phyloP scores from a whole-genome alignment of 1,140 invertebrate species.

The Triops longicaudatus region DNA sequence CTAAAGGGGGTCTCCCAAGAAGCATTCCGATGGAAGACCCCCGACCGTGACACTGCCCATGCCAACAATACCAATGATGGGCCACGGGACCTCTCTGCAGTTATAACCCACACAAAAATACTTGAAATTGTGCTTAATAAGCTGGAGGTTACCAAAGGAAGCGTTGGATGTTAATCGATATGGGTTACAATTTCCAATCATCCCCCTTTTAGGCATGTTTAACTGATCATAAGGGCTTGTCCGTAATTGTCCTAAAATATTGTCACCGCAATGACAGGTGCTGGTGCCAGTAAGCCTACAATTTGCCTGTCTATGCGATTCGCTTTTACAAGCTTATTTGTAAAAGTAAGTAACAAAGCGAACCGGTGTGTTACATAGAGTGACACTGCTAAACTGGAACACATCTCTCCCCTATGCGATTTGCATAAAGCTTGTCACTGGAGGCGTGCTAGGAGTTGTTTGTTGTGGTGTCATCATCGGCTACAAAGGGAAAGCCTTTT shows the following conservation, averaged over 20 bases:
- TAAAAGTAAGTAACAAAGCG: neutral
- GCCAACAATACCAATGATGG: conserved; percentile 2
- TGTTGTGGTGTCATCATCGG: neutral
- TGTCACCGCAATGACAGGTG: neutral
- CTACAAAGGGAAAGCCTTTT: neutral
- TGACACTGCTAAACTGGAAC: neutral
- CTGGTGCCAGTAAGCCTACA: neutral
- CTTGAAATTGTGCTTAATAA: neutral
- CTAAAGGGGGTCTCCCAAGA: conserved; percentile 14
- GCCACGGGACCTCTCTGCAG: neutral
- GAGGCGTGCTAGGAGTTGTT: neutral
- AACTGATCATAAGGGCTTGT: neutral
- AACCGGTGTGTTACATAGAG: neutral
- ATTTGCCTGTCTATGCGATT: neutral
- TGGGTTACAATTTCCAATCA: no score
- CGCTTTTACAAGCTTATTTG: neutral
- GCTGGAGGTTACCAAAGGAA: neutral
- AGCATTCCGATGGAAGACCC: conserved; percentile 11
- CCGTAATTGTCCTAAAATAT: neutral
- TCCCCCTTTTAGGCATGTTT: no score
- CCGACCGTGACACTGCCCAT: neutral
- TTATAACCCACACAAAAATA: neutral
- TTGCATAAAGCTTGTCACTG: neutral
- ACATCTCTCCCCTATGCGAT: neutral
- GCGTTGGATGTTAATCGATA: neutral